These are phyloP conservation scores for Rapana venosa DNA, from an alignment of 2,888 invertebrate genomes.

Conservation along the genomic window DNA sequence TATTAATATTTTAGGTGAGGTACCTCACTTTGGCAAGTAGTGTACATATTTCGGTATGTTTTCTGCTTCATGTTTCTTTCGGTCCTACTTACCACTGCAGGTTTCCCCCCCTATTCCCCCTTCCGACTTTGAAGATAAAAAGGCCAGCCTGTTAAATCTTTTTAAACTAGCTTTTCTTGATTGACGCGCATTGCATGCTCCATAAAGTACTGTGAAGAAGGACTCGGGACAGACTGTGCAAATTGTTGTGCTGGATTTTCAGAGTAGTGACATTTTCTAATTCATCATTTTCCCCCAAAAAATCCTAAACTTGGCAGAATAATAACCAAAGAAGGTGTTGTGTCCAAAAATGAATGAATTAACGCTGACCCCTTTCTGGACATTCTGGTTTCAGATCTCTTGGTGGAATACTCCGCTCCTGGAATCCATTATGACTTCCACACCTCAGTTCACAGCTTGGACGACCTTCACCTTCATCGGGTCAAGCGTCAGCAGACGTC, in stretches of 20 bases:
- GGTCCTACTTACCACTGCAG: too few relatives aligned
- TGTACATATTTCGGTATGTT: too few relatives aligned
- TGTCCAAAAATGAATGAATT: background rate
- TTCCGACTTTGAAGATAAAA: too few relatives aligned
- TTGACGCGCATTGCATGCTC: too few relatives aligned
- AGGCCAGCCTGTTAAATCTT: too few relatives aligned
- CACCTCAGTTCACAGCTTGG: background rate
- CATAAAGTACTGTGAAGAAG: too few relatives aligned
- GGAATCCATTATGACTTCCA: background rate
- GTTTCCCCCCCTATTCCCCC: too few relatives aligned
- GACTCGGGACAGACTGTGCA: background rate
- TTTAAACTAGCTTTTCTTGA: too few relatives aligned
- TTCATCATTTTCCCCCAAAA: background rate
- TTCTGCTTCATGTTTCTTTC: too few relatives aligned
- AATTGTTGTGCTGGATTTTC: background rate
- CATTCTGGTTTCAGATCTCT: background rate
- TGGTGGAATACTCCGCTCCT: background rate
- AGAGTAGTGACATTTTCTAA: background rate
- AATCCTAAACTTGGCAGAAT: background rate
- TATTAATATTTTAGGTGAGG: too few relatives aligned
- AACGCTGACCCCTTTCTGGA: background rate
- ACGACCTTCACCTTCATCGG: background rate
- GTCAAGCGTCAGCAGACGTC: slow-evolving; percentile 2
- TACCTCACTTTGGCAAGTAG: too few relatives aligned
- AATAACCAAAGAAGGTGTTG: background rate